Percentiles rank a stretch among this genome's conserved stretches.
Evolutionary conservation across 2,888 invertebrate genomes (phyloP).

Genomic region (Drosophila niveifrons): DNA sequence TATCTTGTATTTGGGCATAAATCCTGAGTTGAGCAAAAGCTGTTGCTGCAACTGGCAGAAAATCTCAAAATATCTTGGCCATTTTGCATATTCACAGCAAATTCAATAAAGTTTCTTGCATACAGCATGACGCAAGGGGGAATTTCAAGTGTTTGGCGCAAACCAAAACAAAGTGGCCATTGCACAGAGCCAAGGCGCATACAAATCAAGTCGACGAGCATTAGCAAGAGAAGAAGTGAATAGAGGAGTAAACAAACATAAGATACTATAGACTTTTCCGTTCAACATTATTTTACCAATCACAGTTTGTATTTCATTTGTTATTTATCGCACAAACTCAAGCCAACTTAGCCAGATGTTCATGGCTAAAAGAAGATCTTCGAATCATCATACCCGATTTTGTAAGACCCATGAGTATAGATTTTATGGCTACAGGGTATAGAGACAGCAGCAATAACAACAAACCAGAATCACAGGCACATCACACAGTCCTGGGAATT

Average conservation of each 20-base stretch:
- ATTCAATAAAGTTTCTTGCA: constrained; percentile 62
- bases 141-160: constrained; percentile 58
- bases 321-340: neutral
- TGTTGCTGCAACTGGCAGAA: constrained; percentile 22
- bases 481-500: constrained; percentile 51
- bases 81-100: constrained; percentile 56
- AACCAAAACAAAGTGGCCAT: constrained; percentile 70
- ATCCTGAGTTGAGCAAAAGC: constrained; percentile 13
- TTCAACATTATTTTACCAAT: neutral
- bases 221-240: constrained; percentile 37
- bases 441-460: neutral
- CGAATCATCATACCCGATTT: neutral
- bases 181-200: constrained; percentile 67
- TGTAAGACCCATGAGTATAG: neutral
- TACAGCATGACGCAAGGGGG: constrained; percentile 37
- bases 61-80: constrained; percentile 42
- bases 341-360: neutral
- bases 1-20: constrained; percentile 25
- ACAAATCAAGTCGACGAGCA: constrained; percentile 65
- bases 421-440: constrained; percentile 9
- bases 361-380: neutral
- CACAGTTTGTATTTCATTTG: neutral
- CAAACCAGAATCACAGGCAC: constrained; percentile 48
- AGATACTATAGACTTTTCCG: constrained; percentile 1
- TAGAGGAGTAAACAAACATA: neutral